Conservation (phyloP, 2,113 vertebrate species). For the Trachemys scripta region DNA sequence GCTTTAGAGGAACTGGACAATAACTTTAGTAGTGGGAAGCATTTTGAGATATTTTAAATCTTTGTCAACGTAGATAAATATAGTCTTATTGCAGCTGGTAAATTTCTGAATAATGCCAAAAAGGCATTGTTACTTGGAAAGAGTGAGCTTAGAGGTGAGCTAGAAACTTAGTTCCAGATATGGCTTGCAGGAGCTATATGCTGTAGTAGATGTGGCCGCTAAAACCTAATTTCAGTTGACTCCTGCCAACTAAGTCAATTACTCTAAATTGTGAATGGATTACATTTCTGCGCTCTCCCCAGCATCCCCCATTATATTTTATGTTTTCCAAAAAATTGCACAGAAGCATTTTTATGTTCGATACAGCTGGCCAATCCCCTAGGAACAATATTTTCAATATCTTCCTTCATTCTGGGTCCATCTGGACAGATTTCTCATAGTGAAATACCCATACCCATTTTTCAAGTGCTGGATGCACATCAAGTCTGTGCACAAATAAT, state of each 20-base stretch:
- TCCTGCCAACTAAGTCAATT: constrained; percentile 56
- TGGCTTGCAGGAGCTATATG: constrained; percentile 33
- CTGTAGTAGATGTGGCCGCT: not conserved
- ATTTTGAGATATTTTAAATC: not conserved
- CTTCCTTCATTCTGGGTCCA: constrained; percentile 50
- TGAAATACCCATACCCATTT: constrained; percentile 29
- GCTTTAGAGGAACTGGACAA: not conserved
- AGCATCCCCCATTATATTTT: constrained; percentile 40
- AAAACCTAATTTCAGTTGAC: constrained; percentile 37
- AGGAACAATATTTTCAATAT: constrained; percentile 48
- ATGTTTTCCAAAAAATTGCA: constrained; percentile 25
- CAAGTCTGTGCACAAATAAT: constrained; percentile 46
- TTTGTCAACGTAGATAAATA: not conserved
- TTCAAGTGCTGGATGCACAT: constrained; percentile 44
- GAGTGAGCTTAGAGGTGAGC: not conserved
- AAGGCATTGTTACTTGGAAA: not conserved
- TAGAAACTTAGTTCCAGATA: constrained; percentile 1
- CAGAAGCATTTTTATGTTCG: constrained; percentile 46
- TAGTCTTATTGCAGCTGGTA: not conserved
- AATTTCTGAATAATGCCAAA: not conserved
- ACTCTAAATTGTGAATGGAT: constrained; percentile 40
- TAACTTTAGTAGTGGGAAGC: not conserved
- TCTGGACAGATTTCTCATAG: constrained; percentile 42
- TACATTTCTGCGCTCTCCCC: constrained; percentile 45
- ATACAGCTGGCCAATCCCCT: constrained; percentile 49